Percentiles rank a stretch among this genome's conserved stretches.
These are phyloP conservation scores for Bombus turneri DNA, from an alignment of 1,140 invertebrate species.

Conservation along the genomic window DNA sequence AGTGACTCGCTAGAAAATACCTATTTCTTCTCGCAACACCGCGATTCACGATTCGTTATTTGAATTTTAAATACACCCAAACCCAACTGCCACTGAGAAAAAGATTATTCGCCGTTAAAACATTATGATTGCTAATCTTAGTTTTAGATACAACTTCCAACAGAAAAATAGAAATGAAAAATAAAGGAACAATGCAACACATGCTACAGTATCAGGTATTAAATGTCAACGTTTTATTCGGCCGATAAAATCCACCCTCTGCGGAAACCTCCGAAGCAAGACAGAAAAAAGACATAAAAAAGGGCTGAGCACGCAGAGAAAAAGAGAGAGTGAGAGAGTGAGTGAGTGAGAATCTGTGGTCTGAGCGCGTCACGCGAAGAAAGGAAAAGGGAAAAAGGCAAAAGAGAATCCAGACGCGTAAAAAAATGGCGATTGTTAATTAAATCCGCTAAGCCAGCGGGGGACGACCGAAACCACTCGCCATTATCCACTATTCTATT, in stretches of 20 bases:
- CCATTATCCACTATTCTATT: conserved; percentile 50
- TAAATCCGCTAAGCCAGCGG: conserved; percentile 70
- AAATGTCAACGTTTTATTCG: conserved; percentile 6
- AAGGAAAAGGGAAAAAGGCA: neutral
- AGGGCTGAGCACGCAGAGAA: neutral
- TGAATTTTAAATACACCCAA: neutral
- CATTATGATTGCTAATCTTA: neutral
- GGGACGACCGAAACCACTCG: conserved; percentile 47
- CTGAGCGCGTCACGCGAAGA: neutral
- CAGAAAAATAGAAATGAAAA: neutral
- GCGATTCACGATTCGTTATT: neutral
- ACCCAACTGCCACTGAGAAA: neutral
- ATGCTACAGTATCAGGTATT: neutral
- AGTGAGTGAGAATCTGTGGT: neutral
- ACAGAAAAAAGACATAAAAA: conserved; percentile 14
- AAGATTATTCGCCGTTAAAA: neutral
- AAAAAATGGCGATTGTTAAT: conserved; percentile 77
- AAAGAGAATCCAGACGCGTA: conserved; percentile 65
- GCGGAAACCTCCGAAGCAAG: neutral
- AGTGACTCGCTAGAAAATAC: neutral
- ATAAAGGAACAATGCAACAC: neutral
- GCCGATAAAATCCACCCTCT: conserved; percentile 13
- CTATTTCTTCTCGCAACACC: neutral
- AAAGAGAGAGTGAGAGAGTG: neutral
- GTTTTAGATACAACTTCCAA: neutral